Conservation (phyloP, 2,888 invertebrate species). For the Steinernema hermaphroditum region DNA sequence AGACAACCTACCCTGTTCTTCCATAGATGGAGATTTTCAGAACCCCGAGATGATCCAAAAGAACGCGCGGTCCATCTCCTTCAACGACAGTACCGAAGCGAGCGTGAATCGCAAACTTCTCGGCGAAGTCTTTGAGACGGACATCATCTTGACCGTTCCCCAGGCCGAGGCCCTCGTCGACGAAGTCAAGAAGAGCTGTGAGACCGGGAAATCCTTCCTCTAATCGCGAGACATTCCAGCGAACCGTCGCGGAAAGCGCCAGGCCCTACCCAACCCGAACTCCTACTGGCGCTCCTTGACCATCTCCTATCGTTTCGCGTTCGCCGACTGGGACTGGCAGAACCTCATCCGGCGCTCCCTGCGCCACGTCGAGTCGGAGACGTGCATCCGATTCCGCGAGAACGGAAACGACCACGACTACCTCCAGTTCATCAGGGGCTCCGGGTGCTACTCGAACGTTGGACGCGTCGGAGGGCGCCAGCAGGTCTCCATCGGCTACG, state of each 20-base stretch:
- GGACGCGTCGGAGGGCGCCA: slow-evolving; percentile 58
- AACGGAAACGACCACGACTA: slow-evolving; percentile 49
- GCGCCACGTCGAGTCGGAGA: slow-evolving; percentile 56
- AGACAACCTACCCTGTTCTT: too few species aligned
- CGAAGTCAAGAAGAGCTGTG: slow-evolving; percentile 42
- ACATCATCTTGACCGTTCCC: slow-evolving; percentile 59
- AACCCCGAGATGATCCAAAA: slow-evolving; percentile 36
- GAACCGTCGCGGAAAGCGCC: slow-evolving; percentile 46
- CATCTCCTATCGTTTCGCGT: slow-evolving; percentile 54
- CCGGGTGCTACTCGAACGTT: slow-evolving; percentile 62
- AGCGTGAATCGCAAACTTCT: slow-evolving; percentile 53
- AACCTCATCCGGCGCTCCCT: slow-evolving; percentile 52
- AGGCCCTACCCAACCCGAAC: slow-evolving; percentile 51
- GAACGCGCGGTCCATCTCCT: slow-evolving; percentile 27
- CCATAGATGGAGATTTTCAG: slow-evolving; percentile 27
- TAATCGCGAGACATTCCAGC: not conserved
- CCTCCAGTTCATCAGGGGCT: slow-evolving; percentile 44
- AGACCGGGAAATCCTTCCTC: too few species aligned
- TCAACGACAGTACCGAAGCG: slow-evolving; percentile 61
- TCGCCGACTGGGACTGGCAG: slow-evolving; percentile 48
- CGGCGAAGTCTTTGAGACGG: slow-evolving; percentile 62
- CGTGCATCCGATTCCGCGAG: slow-evolving; percentile 60
- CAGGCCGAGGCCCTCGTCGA: slow-evolving; percentile 57
- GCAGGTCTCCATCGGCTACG: slow-evolving; percentile 59
- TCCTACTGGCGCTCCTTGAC: slow-evolving; percentile 55